phyloP scores from a whole-genome alignment of 1,140 invertebrate genomes.

The Epicauta chinensis region DNA sequence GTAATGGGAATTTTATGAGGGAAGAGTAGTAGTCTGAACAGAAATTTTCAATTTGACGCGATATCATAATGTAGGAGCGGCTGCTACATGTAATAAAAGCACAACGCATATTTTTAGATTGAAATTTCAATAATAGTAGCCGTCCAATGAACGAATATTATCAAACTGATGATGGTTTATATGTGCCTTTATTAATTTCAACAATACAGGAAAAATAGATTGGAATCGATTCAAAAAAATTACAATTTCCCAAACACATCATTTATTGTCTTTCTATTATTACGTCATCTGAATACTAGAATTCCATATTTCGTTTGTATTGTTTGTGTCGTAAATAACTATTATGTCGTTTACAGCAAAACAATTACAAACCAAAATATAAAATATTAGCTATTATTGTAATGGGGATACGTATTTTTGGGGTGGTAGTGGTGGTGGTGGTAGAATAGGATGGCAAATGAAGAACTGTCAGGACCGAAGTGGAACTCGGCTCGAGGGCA shows the following conservation, averaged over 20 bases:
- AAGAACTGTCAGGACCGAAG: conserved; percentile 12
- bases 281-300: too few relatives aligned
- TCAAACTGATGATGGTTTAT: background rate
- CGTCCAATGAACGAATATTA: conserved; percentile 4
- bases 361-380: too few relatives aligned
- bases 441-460: conserved; percentile 1
- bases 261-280: too few relatives aligned
- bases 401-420: background rate
- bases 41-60: conserved; percentile 26
- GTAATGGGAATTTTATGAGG: conserved; percentile 15
- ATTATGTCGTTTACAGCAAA: too few relatives aligned
- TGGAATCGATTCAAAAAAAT: background rate
- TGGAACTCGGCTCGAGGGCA: conserved; percentile 26
- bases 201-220: background rate
- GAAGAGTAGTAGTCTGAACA: conserved; percentile 13
- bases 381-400: background rate
- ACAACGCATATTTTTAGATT: conserved; percentile 4
- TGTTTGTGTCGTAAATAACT: too few relatives aligned
- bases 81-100: conserved; percentile 19
- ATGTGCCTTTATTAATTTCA: background rate
- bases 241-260: background rate
- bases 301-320: too few relatives aligned
- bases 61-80: conserved; percentile 12
- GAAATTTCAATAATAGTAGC: conserved; percentile 16
- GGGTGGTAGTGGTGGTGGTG: background rate